Base-by-base conservation (phyloP, 2,113 vertebrate genomes). In the Speoplatyrhinus poulsoni region DNA sequence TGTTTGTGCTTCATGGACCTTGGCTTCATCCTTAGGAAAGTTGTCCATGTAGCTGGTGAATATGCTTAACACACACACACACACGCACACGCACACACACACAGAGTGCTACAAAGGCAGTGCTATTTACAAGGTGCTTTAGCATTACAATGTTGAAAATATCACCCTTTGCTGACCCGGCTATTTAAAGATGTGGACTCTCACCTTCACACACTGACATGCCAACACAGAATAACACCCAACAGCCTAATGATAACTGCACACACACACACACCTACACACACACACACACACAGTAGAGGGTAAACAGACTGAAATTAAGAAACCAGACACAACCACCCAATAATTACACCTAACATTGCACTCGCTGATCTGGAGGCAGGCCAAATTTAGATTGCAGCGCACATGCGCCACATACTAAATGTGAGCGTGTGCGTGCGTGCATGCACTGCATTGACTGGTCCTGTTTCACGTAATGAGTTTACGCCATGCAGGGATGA, bases 171-270 rank as follows among this genome's bases (percentile, higher is more conserved):
- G 6, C 13, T 65, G 81, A 77, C 75, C 47, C 19, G 53, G 15
- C 71, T 82, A 79, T 86, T 82, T 85, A 9, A 32, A 77, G 69
- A 57, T 6, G 19, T 60, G 62, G 81, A 55, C 75, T 65, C 62
- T 81, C 65, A 76, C 74, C 78, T 82, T 72, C 54, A 54, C 13
- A 72, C 62, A 72, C 72, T 7, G 10, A 12, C 53, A 6, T 32
- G 66, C 67, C 76, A 61, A 62, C 61, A n/a, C 33, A 65, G 36
- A 61, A 62, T 7, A 49, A 70, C 61, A 67, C 11, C 46, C 52
- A 68, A 52, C 11, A 19, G 6, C 66, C 52, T n/a, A 55, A 56
- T 50, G 52, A n/a, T 56, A 53, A 52, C 50, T 52, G 69, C 26
- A 26, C 26, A 26, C 26, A 26, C 26, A 26, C 26, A 26, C 26